Conservation (phyloP, 2,113 vertebrate species). For the Brachypodius melanocephalos region DNA sequence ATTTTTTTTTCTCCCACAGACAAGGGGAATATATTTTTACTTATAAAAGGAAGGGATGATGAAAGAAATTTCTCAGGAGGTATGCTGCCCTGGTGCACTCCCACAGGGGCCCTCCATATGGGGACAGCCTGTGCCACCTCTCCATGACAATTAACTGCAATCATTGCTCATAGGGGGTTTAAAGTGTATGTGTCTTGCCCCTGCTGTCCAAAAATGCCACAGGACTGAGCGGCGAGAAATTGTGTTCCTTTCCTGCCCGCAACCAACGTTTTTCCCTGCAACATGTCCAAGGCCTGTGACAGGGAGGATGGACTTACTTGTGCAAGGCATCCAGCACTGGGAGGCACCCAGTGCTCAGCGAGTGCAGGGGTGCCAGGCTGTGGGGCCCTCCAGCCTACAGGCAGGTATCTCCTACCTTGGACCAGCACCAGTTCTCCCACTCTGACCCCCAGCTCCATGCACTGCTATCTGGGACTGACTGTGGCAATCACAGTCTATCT, state of each 20-base stretch:
- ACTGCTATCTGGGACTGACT: background rate
- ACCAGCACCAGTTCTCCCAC: background rate
- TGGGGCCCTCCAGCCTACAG: background rate
- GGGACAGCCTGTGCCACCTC: background rate
- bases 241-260: background rate
- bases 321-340: background rate
- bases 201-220: background rate
- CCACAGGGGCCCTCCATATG: rapidly evolving
- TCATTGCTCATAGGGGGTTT: background rate
- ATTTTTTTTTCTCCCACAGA: background rate
- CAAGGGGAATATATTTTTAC: background rate
- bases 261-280: rapidly evolving
- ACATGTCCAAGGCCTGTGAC: background rate
- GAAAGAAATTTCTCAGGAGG: background rate
- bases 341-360: rapidly evolving
- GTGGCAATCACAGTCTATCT: background rate
- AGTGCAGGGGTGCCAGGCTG: background rate
- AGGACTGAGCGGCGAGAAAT: background rate
- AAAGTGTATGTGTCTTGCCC: rapidly evolving
- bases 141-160: background rate
- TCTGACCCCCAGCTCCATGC: background rate
- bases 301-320: background rate
- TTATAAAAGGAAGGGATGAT: background rate
- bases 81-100: background rate
- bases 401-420: background rate